phyloP scores from a whole-genome alignment of 30 jellyfish, hydroid and myxozoan genomes.

The Catostylus mosaicus region DNA sequence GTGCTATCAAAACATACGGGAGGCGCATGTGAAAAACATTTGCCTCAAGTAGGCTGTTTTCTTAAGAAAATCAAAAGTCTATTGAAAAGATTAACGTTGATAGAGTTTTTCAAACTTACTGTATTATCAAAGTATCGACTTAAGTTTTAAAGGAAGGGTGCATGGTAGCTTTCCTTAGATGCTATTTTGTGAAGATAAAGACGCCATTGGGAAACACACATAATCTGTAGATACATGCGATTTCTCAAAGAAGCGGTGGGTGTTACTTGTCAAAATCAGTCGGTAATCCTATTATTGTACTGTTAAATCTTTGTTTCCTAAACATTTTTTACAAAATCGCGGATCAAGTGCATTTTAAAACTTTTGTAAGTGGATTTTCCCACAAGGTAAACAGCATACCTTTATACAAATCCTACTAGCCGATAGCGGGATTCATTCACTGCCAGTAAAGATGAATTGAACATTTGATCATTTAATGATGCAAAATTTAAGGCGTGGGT shows the following conservation, averaged over 20 bases:
- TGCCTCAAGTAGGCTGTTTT: no score
- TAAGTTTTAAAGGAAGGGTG: no score
- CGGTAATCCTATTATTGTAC: background rate
- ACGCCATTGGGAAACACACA: no score
- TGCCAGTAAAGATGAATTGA: background rate
- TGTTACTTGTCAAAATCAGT: background rate
- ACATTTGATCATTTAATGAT: background rate
- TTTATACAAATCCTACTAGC: background rate
- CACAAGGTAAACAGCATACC: background rate
- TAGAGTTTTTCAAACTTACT: no score
- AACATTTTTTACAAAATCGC: background rate
- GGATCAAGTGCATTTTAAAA: background rate
- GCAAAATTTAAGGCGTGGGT: background rate
- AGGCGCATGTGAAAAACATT: no score
- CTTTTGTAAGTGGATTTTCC: background rate
- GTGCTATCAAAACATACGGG: no score
- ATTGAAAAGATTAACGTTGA: no score
- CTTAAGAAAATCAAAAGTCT: no score
- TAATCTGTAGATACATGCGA: no score
- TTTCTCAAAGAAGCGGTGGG: constrained; percentile 4
- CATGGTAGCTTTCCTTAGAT: no score
- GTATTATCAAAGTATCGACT: no score
- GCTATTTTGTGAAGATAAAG: no score
- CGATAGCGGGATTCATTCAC: background rate
- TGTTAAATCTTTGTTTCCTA: background rate